These are phyloP conservation scores for Netelia melanura DNA, from an alignment of 2,888 invertebrate genomes.

Conservation along the genomic window DNA sequence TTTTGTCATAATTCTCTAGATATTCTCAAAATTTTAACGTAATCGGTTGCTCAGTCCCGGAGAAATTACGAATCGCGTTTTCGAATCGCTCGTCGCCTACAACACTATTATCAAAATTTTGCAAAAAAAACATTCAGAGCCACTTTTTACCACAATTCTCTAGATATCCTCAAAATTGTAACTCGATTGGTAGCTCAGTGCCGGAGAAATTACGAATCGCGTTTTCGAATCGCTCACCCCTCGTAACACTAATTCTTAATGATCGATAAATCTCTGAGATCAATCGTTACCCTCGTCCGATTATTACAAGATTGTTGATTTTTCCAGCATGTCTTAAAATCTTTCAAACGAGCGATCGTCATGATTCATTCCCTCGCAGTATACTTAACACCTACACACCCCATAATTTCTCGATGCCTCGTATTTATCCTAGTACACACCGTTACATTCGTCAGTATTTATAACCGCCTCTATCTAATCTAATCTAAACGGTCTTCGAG, in stretches of 20 bases:
- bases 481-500: constrained; percentile 73
- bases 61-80: too few species aligned
- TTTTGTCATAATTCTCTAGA: too few species aligned
- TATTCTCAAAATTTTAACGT: too few species aligned
- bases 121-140: too few species aligned
- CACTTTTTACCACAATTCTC: too few species aligned
- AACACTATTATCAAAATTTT: too few species aligned
- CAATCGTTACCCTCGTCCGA: constrained; percentile 3
- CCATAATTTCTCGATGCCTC: constrained; percentile 17
- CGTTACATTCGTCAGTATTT: constrained; percentile 24
- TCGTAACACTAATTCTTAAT: neutral
- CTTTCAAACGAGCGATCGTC: constrained; percentile 18
- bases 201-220: too few species aligned
- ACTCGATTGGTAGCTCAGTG: too few species aligned
- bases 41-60: too few species aligned
- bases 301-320: neutral
- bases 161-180: too few species aligned
- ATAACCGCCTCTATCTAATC: constrained; percentile 67
- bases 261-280: constrained; percentile 1
- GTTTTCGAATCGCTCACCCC: too few species aligned
- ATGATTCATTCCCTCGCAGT: constrained; percentile 29
- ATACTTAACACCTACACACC: constrained; percentile 1
- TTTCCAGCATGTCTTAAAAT: neutral
- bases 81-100: too few species aligned
- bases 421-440: neutral